phyloP scores from a whole-genome alignment of 2,113 vertebrate species.

The Dasyprocta punctata region DNA sequence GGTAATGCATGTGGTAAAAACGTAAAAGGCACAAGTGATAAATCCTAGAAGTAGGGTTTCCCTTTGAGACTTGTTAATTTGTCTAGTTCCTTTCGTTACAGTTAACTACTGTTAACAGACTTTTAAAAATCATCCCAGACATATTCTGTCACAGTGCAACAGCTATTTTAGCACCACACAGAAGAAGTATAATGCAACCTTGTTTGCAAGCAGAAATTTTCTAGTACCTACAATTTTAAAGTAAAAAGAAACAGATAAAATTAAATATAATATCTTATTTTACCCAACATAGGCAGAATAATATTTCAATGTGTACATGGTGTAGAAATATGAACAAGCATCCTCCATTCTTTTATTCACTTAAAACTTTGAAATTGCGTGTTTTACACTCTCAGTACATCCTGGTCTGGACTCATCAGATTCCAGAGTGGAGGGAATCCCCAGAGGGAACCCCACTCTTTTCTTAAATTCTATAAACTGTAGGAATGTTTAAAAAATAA shows the following conservation, averaged over 20 bases:
- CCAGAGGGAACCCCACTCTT: fast-evolving
- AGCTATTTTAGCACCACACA: fast-evolving
- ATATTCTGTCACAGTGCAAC: fast-evolving
- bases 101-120: background rate
- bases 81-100: too few species aligned
- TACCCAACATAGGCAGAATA: background rate
- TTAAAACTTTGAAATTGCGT: background rate
- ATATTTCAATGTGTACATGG: background rate
- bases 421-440: fast-evolving
- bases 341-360: background rate
- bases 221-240: background rate
- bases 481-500: background rate
- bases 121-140: background rate
- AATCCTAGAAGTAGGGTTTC: background rate
- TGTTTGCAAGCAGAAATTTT: background rate
- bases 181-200: background rate
- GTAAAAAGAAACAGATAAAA: background rate
- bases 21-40: background rate
- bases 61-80: background rate
- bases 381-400: background rate
- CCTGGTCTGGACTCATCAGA: background rate
- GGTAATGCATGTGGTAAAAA: background rate
- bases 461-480: background rate
- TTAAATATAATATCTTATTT: background rate
- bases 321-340: background rate